A percentile compares a stretch with the other conserved stretches of the same genome.
phyloP scores from a whole-genome alignment of 1,140 invertebrate species.

The Euura lappo region DNA sequence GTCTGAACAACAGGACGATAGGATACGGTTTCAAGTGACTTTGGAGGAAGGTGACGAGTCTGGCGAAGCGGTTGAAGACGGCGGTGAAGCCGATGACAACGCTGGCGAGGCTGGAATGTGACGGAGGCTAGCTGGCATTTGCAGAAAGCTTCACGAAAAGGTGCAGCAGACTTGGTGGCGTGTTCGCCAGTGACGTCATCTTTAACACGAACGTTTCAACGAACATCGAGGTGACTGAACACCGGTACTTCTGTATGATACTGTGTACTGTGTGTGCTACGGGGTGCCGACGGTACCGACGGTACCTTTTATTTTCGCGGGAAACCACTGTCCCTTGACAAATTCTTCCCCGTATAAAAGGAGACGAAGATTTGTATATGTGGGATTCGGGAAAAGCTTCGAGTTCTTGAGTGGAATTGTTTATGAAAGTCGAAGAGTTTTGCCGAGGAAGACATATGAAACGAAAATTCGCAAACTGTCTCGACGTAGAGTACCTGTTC shows the following conservation, averaged over 20 bases:
- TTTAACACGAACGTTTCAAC: slow-evolving; percentile 11
- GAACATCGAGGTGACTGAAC: neutral
- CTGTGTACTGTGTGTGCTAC: neutral
- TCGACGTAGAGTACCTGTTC: too few relatives aligned
- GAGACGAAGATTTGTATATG: neutral
- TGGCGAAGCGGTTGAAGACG: slow-evolving; percentile 65
- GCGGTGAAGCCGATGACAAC: slow-evolving; percentile 56
- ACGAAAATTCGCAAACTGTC: too few relatives aligned
- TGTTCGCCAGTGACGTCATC: slow-evolving; percentile 66
- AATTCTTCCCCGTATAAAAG: neutral
- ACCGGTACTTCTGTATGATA: slow-evolving; percentile 4
- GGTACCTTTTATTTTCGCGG: neutral
- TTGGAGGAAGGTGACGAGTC: slow-evolving; percentile 81
- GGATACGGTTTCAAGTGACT: slow-evolving; percentile 80
- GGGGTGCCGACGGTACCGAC: neutral
- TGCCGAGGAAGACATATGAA: too few relatives aligned
- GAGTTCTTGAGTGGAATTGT: too few relatives aligned
- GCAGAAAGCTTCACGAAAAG: slow-evolving; percentile 83
- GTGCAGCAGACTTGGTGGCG: slow-evolving; percentile 80
- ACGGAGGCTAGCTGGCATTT: slow-evolving; percentile 86
- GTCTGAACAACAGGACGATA: slow-evolving; percentile 62
- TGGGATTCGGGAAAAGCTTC: too few relatives aligned
- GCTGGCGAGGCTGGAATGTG: slow-evolving; percentile 75
- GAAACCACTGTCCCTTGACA: neutral
- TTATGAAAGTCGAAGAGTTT: too few relatives aligned